A percentile compares a stretch with the other conserved stretches of the same genome.
phyloP scores from a whole-genome alignment of 1,140 invertebrate species.

The Chionoecetes opilio region DNA sequence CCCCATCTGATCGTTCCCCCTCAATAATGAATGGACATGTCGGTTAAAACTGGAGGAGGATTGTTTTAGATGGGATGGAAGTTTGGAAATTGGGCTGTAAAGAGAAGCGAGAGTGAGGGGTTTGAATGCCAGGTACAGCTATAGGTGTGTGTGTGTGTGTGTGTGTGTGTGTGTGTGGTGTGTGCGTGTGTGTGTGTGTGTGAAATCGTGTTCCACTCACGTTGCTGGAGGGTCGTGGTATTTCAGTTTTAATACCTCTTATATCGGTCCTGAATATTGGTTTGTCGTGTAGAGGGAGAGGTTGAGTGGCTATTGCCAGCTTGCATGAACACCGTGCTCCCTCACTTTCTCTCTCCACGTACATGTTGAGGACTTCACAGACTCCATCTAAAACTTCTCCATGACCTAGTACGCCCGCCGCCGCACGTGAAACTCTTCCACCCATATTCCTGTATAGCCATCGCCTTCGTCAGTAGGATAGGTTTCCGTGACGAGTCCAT shows the following conservation, averaged over 20 bases:
- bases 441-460: neutral
- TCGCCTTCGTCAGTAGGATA: neutral
- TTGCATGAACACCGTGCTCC: neutral
- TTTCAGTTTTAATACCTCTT: constrained; percentile 13
- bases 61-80: constrained; percentile 29
- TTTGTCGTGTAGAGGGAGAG: constrained; percentile 14
- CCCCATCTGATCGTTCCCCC: neutral
- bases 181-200: constrained; percentile 20
- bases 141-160: neutral
- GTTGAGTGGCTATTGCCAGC: neutral
- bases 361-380: neutral
- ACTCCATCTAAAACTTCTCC: too few relatives aligned
- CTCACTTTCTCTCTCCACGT: neutral
- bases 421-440: neutral
- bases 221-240: constrained; percentile 6
- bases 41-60: neutral
- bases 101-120: neutral
- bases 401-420: neutral
- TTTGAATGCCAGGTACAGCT: neutral
- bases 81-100: constrained; percentile 9
- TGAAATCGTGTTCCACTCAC: too few relatives aligned
- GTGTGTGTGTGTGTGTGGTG: constrained; percentile 19
- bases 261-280: constrained; percentile 39
- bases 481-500: neutral
- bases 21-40: constrained; percentile 20